A percentile compares a stretch with the other conserved stretches of the same genome.
phyloP scores from a whole-genome alignment of 2,113 vertebrate species.

The Sylvilagus bachmani region DNA sequence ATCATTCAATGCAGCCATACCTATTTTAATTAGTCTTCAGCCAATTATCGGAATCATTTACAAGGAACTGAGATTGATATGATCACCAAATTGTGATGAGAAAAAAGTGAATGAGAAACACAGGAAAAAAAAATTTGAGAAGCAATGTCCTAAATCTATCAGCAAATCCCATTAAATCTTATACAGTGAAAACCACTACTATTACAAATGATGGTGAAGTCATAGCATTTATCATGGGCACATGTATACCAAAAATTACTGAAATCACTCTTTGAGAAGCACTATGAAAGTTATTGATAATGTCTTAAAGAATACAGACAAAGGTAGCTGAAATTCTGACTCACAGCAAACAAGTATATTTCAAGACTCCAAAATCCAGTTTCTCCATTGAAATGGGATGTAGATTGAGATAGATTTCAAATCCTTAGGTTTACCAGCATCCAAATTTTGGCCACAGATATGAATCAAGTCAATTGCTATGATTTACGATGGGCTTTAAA shows the following conservation, averaged over 20 bases:
- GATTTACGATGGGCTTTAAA: not conserved
- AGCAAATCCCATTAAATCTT: constrained; percentile 27
- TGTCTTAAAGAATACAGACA: not conserved
- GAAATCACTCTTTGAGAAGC: not conserved
- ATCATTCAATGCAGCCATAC: not conserved
- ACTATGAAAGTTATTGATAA: not conserved
- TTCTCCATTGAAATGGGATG: not conserved
- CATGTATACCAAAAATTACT: not conserved
- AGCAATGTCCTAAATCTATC: not conserved
- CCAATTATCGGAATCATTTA: constrained; percentile 35
- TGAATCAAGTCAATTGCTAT: not conserved
- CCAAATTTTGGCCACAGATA: not conserved
- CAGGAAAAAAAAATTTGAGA: not conserved
- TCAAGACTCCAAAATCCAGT: not conserved
- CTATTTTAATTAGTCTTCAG: constrained; percentile 55
- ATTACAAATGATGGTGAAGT: not conserved
- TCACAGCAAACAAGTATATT: not conserved
- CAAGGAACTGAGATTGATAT: not conserved
- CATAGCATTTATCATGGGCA: not conserved
- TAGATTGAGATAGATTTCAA: not conserved
- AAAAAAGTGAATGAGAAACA: not conserved
- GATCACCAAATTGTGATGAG: not conserved
- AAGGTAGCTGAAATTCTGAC: not conserved
- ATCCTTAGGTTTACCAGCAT: not conserved
- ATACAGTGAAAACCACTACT: not conserved